Evolutionary conservation across 2,888 invertebrate species (phyloP), one percentile per base, ranked within the genome.

Genomic region (Aspidiotus destructor): DNA sequence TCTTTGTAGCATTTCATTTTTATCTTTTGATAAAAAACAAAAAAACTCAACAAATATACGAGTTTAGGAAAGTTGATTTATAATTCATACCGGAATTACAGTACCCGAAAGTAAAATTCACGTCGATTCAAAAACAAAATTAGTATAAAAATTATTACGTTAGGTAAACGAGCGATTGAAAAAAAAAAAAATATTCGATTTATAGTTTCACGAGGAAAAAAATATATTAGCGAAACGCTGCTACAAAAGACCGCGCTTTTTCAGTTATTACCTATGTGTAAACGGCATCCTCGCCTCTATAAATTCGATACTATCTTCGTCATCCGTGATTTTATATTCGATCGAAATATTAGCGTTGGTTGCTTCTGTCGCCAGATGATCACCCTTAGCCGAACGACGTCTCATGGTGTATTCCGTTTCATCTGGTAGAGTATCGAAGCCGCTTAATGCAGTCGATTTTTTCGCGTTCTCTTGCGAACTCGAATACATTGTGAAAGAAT

Each of bases 311-410:
- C 86, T 84, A 73, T 88, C 83, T 60, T 87, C 85, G 68, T 80
- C 79, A 75, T 90, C 89, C 41, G 85, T 83, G 74, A 89, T 88
- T 63, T 84, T 86, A 74, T 88, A 89, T 71, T 88, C 85, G 74
- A 89, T 88, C 2, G 85, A 70, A 48, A 72, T 70, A 48, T 69
- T 71, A 48, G 69, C 16, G 17, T 9, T 54, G 16, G 15, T 13
- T 6, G 55, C 15, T 15, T 9, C 55, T 9, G 9, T 17, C 15
- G 2, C 15, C 9, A 2, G 9, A 13, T 58, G 13, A 7, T 13
- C 17, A 10, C 10, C 55, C 10, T 55, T 55, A 10, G 17, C n/a
- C 16, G 16, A 16, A 58, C 7, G 2, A 8, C 9, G 13, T 41
- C 15, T 13, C 2, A 2, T 3, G 8, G 3, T 10, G 42, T 13